A percentile compares a stretch with the other conserved stretches of the same genome.
phyloP scores from a whole-genome alignment of 2,113 vertebrate genomes.

The Proterorhinus semilunaris region DNA sequence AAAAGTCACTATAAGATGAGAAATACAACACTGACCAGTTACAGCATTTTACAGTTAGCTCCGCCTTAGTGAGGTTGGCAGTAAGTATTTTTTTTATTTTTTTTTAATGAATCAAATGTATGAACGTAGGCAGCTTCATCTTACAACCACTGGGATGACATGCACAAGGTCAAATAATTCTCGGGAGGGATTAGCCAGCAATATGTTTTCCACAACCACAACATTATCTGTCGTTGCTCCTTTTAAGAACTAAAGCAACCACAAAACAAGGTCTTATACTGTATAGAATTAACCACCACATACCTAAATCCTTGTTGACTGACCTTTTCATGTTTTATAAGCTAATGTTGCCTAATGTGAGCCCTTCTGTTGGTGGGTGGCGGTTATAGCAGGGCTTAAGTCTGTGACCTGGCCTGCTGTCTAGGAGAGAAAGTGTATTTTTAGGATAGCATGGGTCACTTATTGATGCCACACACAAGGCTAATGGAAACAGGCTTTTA shows the following conservation, averaged over 20 bases:
- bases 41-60: slow-evolving; percentile 36
- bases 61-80: slow-evolving; percentile 21
- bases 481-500: slow-evolving; percentile 62
- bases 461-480: slow-evolving; percentile 58
- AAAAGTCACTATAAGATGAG: slow-evolving; percentile 50
- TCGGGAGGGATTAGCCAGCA: slow-evolving; percentile 40
- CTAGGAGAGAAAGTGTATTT: slow-evolving; percentile 58
- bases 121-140: not conserved
- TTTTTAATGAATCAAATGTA: not conserved
- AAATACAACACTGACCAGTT: slow-evolving; percentile 64
- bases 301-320: slow-evolving; percentile 3
- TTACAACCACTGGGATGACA: not conserved
- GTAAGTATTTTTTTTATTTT: slow-evolving; percentile 1
- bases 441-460: slow-evolving; percentile 51
- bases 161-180: slow-evolving; percentile 44
- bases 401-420: slow-evolving; percentile 60
- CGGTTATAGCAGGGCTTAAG: slow-evolving; percentile 48
- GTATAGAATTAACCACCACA: not conserved
- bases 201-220: slow-evolving; percentile 56
- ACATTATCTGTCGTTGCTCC: slow-evolving; percentile 43
- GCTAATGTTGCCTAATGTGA: slow-evolving; percentile 42
- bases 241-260: slow-evolving; percentile 26
- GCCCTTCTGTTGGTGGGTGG: slow-evolving; percentile 31
- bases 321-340: slow-evolving; percentile 34
- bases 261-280: not conserved